Conservation (phyloP, 2,797 vertebrate species). For the Pygocentrus nattereri region DNA sequence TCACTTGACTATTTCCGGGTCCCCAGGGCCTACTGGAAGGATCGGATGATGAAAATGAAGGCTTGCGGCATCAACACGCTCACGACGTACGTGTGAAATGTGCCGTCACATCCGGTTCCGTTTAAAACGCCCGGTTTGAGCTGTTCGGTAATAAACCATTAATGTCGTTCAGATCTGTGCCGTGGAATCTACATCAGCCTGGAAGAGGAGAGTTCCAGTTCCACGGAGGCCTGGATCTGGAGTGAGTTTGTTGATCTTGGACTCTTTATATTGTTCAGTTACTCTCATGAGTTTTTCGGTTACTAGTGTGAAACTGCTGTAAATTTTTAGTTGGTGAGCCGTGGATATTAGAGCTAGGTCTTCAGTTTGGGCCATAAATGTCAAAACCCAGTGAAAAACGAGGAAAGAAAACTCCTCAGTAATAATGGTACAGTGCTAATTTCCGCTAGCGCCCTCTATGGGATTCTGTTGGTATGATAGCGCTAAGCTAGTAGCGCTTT, state of each 20-base stretch:
- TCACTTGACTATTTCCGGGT: constrained; percentile 94
- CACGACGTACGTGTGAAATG: constrained; percentile 82
- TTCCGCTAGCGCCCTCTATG: too few relatives aligned
- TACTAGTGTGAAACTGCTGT: too few relatives aligned
- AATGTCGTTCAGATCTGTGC: constrained; percentile 83
- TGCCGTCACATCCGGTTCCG: not conserved
- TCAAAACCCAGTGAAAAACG: too few relatives aligned
- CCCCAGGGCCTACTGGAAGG: constrained; percentile 89
- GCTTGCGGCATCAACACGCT: constrained; percentile 94
- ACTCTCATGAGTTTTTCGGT: too few relatives aligned
- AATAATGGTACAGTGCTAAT: too few relatives aligned
- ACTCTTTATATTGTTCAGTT: too few relatives aligned
- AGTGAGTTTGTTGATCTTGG: constrained; percentile 80
- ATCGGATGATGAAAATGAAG: constrained; percentile 91
- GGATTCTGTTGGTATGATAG: too few relatives aligned
- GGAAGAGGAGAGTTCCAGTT: constrained; percentile 87
- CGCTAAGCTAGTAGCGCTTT: too few relatives aligned
- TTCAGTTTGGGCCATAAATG: too few relatives aligned
- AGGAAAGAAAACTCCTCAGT: too few relatives aligned
- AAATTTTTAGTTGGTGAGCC: too few relatives aligned
- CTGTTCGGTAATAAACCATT: constrained; percentile 38
- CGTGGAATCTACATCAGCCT: constrained; percentile 93
- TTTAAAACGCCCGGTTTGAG: not conserved
- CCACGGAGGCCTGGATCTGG: constrained; percentile 86
- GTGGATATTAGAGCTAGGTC: too few relatives aligned